phyloP scores from a whole-genome alignment of 2,113 vertebrate genomes.

The Oryzias celebensis region DNA sequence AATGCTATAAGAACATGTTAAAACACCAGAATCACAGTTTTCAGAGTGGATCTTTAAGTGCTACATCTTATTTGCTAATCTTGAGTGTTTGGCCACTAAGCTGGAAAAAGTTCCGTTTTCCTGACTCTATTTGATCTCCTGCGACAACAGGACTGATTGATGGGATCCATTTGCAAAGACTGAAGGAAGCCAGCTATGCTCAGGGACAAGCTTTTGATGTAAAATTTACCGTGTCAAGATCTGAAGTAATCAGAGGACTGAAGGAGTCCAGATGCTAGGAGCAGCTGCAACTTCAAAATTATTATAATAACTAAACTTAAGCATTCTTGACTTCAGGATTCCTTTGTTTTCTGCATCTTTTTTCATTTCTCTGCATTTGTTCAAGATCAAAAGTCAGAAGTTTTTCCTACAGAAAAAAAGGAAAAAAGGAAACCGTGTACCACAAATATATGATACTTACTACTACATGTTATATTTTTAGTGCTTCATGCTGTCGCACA shows the following conservation, averaged over 20 bases:
- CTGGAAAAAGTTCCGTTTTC: slow-evolving; percentile 7
- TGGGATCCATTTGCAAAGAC: slow-evolving; percentile 39
- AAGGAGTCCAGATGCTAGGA: slow-evolving; percentile 37
- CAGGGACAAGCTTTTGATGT: slow-evolving; percentile 34
- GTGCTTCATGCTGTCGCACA: neutral
- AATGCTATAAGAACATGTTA: too few relatives aligned
- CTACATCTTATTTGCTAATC: too few relatives aligned
- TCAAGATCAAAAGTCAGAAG: neutral
- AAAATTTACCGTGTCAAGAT: slow-evolving; percentile 28
- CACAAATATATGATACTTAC: too few relatives aligned
- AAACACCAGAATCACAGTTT: too few relatives aligned
- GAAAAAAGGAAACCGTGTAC: too few relatives aligned
- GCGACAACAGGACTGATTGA: slow-evolving; percentile 46
- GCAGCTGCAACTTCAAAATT: slow-evolving; percentile 5
- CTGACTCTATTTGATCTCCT: slow-evolving; percentile 31
- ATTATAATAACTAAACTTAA: slow-evolving; percentile 7
- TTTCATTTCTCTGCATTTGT: slow-evolving; percentile 2
- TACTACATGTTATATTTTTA: neutral
- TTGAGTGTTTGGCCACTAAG: neutral
- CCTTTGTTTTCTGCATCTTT: slow-evolving; percentile 2
- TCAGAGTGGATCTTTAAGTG: too few relatives aligned
- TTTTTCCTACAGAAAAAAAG: neutral
- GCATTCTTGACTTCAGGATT: neutral
- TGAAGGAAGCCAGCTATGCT: slow-evolving; percentile 35
- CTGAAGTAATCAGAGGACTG: slow-evolving; percentile 34